Conservation (phyloP, 2,797 vertebrate genomes). For the Semotilus atromaculatus region DNA sequence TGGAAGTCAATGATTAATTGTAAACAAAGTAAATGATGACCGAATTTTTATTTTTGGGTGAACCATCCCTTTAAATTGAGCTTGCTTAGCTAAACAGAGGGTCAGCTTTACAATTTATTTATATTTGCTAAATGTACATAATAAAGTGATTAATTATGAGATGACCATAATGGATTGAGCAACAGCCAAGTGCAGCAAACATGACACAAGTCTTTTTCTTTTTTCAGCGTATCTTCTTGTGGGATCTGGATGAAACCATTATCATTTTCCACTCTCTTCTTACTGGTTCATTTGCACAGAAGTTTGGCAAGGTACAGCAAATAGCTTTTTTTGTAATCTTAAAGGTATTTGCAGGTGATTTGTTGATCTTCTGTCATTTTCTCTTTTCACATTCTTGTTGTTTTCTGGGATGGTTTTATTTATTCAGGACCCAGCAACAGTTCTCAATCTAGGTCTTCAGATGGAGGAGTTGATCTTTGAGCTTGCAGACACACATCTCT, state of each 20-base stretch:
- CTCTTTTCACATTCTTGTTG: not conserved
- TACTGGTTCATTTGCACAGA: slow-evolving; percentile 95
- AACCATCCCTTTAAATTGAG: not conserved
- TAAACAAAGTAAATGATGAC: no score
- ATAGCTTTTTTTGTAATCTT: not conserved
- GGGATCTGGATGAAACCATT: slow-evolving; percentile 99
- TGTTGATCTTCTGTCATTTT: not conserved
- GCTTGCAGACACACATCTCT: slow-evolving; percentile 96
- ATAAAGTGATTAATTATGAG: not conserved
- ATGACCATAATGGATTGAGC: not conserved
- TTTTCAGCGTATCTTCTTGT: slow-evolving; percentile 90
- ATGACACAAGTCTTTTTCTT: slow-evolving; percentile 41
- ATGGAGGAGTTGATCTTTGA: slow-evolving; percentile 99
- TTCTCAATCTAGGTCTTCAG: slow-evolving; percentile 93
- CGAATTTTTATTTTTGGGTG: no score
- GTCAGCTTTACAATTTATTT: not conserved
- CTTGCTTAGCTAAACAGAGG: not conserved
- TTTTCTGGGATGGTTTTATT: not conserved
- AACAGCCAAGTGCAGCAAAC: not conserved
- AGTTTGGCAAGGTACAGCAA: slow-evolving; percentile 91
- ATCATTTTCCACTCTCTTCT: slow-evolving; percentile 99
- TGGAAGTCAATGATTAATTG: no score
- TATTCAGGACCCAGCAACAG: slow-evolving; percentile 89
- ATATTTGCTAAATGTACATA: not conserved
- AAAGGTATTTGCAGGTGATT: not conserved